These are phyloP conservation scores for Nestor notabilis DNA, from an alignment of 2,113 vertebrate genomes.

Conservation along the genomic window DNA sequence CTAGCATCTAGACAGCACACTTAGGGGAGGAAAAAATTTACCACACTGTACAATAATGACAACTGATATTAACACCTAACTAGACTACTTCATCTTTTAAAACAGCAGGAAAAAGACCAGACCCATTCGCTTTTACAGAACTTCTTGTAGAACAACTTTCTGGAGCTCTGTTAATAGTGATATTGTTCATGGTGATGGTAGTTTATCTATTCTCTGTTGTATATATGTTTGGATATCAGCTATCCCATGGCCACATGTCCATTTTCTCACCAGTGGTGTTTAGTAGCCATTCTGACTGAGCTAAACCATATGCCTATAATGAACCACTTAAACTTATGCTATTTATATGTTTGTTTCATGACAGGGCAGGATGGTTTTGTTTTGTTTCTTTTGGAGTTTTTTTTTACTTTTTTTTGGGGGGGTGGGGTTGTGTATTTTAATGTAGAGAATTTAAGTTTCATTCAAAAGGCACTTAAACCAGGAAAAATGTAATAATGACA, in stretches of 20 bases:
- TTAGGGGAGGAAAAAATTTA: not conserved
- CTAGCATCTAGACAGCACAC: not conserved
- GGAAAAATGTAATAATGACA: not conserved
- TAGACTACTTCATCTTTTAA: not conserved
- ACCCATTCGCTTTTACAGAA: not conserved
- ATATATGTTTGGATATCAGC: not conserved
- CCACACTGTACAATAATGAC: not conserved
- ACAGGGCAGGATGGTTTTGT: fast-evolving
- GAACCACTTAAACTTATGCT: not conserved
- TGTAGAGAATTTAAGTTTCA: not conserved
- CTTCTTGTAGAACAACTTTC: not conserved
- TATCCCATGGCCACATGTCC: fast-evolving
- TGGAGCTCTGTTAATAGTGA: not conserved
- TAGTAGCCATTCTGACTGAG: not conserved
- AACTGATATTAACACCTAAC: not conserved
- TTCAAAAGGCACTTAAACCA: not conserved
- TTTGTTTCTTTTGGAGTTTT: not conserved
- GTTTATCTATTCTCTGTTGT: not conserved
- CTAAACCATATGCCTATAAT: not conserved
- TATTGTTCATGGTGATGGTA: not conserved
- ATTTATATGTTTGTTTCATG: not conserved
- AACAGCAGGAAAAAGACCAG: not conserved
- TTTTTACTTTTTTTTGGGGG: not conserved
- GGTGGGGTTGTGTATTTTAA: not conserved
- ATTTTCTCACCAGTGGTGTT: not conserved